These are phyloP conservation scores for Crossocerus cetratus DNA, from an alignment of 2,888 invertebrate genomes.

Conservation along the genomic window DNA sequence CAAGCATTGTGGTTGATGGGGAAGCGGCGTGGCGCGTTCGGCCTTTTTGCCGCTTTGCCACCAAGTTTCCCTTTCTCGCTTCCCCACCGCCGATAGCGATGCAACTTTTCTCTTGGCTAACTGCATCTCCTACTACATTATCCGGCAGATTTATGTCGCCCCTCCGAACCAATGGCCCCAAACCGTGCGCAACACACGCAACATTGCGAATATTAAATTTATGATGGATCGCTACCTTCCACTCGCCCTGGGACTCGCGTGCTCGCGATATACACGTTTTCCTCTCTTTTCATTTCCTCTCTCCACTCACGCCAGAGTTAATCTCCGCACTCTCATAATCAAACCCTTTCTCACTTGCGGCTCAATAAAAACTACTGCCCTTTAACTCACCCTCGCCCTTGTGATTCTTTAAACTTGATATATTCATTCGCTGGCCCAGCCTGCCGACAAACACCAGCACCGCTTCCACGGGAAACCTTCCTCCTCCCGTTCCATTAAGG, in stretches of 20 bases:
- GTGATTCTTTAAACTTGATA: too few relatives aligned
- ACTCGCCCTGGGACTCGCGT: too few relatives aligned
- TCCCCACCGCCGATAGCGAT: constrained; percentile 35
- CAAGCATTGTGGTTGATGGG: background rate
- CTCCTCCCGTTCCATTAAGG: constrained; percentile 54
- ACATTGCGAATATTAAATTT: constrained; percentile 71
- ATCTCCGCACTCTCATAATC: too few relatives aligned
- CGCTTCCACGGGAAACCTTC: too few relatives aligned
- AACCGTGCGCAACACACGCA: constrained; percentile 60
- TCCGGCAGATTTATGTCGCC: constrained; percentile 62
- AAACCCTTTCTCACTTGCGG: too few relatives aligned
- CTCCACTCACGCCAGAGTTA: too few relatives aligned
- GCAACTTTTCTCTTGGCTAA: constrained; percentile 47
- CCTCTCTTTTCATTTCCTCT: constrained; percentile 32
- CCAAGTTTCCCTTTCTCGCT: constrained; percentile 11
- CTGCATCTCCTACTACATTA: constrained; percentile 59
- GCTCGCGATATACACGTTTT: too few relatives aligned
- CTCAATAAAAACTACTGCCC: too few relatives aligned
- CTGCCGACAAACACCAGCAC: too few relatives aligned
- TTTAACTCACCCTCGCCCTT: too few relatives aligned
- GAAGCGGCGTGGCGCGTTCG: background rate
- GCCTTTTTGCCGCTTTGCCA: background rate
- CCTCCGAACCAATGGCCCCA: constrained; percentile 58
- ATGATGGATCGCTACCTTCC: constrained; percentile 68
- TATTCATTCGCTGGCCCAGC: too few relatives aligned